A percentile compares a stretch with the other conserved stretches of the same genome.
Evolutionary conservation across 2,113 vertebrate genomes (phyloP).

Genomic region (Nerophis lumbriciformis): DNA sequence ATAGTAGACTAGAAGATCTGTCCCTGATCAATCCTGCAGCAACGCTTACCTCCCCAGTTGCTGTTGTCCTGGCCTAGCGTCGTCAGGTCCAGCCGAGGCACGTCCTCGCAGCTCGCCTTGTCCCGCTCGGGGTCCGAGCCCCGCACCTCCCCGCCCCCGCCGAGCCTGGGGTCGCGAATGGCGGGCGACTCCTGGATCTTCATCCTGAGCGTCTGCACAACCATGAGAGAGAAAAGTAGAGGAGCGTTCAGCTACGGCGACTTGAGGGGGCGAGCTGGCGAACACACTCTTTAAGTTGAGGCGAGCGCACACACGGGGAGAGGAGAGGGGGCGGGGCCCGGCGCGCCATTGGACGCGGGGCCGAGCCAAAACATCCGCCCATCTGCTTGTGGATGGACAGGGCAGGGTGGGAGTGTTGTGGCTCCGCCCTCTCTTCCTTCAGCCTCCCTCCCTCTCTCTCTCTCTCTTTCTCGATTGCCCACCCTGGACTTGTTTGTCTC

Average conservation of each 20-base stretch:
- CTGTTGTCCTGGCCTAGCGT: conserved; percentile 78
- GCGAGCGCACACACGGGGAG: conserved; percentile 37
- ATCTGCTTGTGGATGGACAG: conserved; percentile 57
- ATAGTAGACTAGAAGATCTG: conserved; percentile 23
- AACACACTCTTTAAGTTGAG: conserved; percentile 68
- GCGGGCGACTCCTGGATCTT: conserved; percentile 91
- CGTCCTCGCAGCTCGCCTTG: conserved; percentile 72
- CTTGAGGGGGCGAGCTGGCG: conserved; percentile 24
- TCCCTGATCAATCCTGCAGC: conserved; percentile 29
- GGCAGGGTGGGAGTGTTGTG: conserved; percentile 28
- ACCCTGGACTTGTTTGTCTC: conserved; percentile 67
- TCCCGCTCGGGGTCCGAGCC: conserved; percentile 65
- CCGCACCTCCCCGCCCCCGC: conserved; percentile 57
- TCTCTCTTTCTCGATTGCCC: conserved; percentile 29
- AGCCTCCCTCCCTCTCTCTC: conserved; percentile 8
- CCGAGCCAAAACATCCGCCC: conserved; percentile 67
- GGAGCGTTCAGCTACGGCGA: conserved; percentile 38
- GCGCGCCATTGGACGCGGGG: conserved; percentile 56
- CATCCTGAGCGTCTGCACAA: conserved; percentile 82
- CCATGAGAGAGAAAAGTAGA: conserved; percentile 53
- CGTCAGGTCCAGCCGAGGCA: conserved; percentile 84
- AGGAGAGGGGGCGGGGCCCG: conserved; percentile 42
- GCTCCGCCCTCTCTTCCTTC: conserved; percentile 23
- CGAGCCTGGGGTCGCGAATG: conserved; percentile 73
- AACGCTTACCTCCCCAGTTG: conserved; percentile 86